Evolutionary conservation across 2,888 invertebrate genomes (phyloP).

Genomic region (Xylophagus ater): DNA sequence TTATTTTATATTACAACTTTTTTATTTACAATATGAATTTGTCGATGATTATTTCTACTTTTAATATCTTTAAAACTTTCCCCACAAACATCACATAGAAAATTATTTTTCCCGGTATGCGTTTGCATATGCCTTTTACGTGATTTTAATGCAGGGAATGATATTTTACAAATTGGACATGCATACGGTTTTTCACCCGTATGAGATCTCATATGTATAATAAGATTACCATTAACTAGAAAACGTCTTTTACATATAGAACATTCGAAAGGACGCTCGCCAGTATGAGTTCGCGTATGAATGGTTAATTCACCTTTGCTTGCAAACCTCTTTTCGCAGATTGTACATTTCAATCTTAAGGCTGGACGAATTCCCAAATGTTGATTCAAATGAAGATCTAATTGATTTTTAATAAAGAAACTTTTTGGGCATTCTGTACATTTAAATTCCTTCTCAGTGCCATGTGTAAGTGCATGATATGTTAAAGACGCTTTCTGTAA

Average conservation of each 20-base stretch:
- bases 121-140: conserved; percentile 6
- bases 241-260: conserved; percentile 6
- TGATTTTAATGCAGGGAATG: conserved; percentile 4
- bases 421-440: conserved; percentile 5
- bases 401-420: conserved; percentile 7
- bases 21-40: conserved; percentile 30
- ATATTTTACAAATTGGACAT: conserved; percentile 4
- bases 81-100: conserved; percentile 5
- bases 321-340: conserved; percentile 8
- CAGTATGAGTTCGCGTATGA: conserved; percentile 11
- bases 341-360: conserved; percentile 1
- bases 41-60: conserved; percentile 7
- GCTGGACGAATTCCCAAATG: conserved; percentile 3
- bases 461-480: conserved; percentile 7
- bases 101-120: conserved; percentile 11
- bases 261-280: conserved; percentile 9
- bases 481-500: conserved; percentile 2
- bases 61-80: conserved; percentile 6
- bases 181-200: conserved; percentile 11
- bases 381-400: conserved; percentile 5
- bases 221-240: conserved; percentile 6
- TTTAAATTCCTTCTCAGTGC: conserved; percentile 4
- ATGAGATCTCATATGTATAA: conserved; percentile 10
- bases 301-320: conserved; percentile 7
- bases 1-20: conserved; percentile 37